Evolutionary conservation across 92 coral and sea anemone genomes (phyloP).

Genomic region (Umimayanthus kanabou): DNA sequence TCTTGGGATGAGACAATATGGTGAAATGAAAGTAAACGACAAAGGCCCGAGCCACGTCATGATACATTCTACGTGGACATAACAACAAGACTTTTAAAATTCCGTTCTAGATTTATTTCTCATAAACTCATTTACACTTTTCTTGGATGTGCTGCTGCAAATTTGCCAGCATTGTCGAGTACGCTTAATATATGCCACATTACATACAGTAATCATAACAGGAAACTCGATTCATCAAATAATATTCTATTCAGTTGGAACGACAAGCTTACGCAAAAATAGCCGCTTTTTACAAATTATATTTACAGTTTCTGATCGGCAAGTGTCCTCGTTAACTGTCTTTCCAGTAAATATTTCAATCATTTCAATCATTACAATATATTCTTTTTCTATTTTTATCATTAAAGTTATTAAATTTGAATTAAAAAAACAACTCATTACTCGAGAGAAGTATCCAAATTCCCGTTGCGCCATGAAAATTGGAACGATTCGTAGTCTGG

Average conservation of each 20-base stretch:
- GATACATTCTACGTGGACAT: background rate
- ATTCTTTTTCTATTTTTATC: slow-evolving; percentile 42
- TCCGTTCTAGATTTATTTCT: slow-evolving; percentile 35
- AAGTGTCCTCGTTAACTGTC: slow-evolving; percentile 26
- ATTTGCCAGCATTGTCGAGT: slow-evolving; percentile 30
- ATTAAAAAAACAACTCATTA: slow-evolving; percentile 36
- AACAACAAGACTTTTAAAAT: background rate
- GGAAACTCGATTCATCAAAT: slow-evolving; percentile 13
- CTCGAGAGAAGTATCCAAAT: slow-evolving; percentile 18
- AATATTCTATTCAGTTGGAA: slow-evolving; percentile 42
- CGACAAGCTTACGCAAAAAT: slow-evolving; percentile 48
- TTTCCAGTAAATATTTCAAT: slow-evolving; percentile 44
- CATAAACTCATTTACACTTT: slow-evolving; percentile 36
- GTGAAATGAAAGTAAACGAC: background rate
- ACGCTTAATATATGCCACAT: background rate
- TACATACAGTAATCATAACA: slow-evolving; percentile 23
- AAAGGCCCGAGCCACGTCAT: slow-evolving; percentile 23
- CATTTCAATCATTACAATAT: slow-evolving; percentile 54
- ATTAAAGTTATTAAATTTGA: slow-evolving; percentile 44
- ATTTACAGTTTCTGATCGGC: slow-evolving; percentile 61
- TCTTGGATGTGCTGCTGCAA: slow-evolving; percentile 32
- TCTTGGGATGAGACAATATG: slow-evolving; percentile 27
- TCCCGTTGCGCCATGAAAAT: background rate
- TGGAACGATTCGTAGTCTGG: background rate
- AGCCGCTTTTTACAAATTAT: slow-evolving; percentile 47